These are phyloP conservation scores for Himalopsyche japonica DNA, from an alignment of 2,888 invertebrate genomes.

Conservation along the genomic window DNA sequence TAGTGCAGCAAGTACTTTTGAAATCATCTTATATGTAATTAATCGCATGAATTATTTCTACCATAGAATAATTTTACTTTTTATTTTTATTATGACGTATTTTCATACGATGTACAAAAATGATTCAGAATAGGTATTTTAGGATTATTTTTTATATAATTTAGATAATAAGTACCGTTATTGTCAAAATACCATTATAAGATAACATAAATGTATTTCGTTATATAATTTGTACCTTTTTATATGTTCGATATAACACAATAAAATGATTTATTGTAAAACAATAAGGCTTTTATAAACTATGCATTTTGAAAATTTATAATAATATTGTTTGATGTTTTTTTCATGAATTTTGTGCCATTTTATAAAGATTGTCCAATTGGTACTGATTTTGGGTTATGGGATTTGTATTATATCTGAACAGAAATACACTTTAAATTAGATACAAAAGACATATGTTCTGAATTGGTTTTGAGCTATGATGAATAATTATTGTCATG, in stretches of 20 bases:
- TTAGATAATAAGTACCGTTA: neutral
- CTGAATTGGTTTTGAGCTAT: too few species aligned
- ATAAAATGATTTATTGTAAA: conserved; percentile 28
- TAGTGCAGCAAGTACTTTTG: neutral
- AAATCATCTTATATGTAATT: neutral
- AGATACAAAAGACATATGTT: too few species aligned
- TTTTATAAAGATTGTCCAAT: too few species aligned
- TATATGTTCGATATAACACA: conserved; percentile 27
- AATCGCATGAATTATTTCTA: conserved; percentile 9
- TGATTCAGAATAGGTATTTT: conserved; percentile 4
- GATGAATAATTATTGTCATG: too few species aligned
- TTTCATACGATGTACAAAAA: conserved; percentile 25
- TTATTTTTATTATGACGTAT: conserved; percentile 2
- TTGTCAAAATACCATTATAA: neutral
- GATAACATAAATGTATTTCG: conserved; percentile 24
- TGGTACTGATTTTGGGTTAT: neutral
- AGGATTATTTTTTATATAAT: neutral
- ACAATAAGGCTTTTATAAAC: conserved; percentile 26
- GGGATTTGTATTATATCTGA: neutral
- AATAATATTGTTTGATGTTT: neutral
- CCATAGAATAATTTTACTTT: neutral
- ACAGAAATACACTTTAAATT: too few species aligned
- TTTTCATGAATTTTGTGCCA: neutral
- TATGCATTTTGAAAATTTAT: neutral
- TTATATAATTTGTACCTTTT: conserved; percentile 33